These are phyloP conservation scores for Apistogramma diplotaenia DNA, from an alignment of 2,113 vertebrate species.

Conservation along the genomic window DNA sequence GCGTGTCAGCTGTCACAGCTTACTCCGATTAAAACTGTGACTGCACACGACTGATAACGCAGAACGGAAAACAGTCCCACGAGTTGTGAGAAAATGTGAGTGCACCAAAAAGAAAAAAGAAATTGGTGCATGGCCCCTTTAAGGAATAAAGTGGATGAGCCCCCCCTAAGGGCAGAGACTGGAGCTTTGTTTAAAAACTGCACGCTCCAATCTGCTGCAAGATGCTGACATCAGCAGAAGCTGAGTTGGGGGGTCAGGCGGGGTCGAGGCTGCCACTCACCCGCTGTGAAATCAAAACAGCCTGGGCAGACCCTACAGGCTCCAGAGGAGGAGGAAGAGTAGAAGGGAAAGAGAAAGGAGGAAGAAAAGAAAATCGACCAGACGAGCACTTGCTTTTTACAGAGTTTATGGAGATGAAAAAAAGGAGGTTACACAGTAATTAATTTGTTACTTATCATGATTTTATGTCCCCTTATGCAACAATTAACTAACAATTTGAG, in stretches of 20 bases:
- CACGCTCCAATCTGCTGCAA: slow-evolving; percentile 71
- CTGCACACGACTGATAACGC: not conserved
- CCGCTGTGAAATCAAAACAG: slow-evolving; percentile 69
- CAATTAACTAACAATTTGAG: not conserved
- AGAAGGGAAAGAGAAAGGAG: not conserved
- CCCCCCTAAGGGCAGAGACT: slow-evolving; percentile 33
- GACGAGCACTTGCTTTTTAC: slow-evolving; percentile 11
- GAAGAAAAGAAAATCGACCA: slow-evolving; percentile 23
- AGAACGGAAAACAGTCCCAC: not conserved
- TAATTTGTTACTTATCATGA: not conserved
- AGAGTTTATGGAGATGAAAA: not conserved
- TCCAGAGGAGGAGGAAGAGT: slow-evolving; percentile 25
- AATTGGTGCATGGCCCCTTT: slow-evolving; percentile 57
- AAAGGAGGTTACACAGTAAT: not conserved
- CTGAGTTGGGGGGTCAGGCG: slow-evolving; percentile 62
- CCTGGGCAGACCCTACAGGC: slow-evolving; percentile 34
- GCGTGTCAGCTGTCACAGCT: not conserved
- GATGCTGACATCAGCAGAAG: slow-evolving; percentile 79
- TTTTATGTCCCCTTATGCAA: not conserved
- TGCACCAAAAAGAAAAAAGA: no score
- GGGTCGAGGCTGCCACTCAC: slow-evolving; percentile 74
- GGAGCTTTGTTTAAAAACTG: slow-evolving; percentile 72
- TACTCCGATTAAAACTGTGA: not conserved
- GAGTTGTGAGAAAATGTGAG: not conserved
- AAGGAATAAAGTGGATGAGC: slow-evolving; percentile 58